A percentile compares a stretch with the other conserved stretches of the same genome.
Conservation (phyloP, 1,140 invertebrate genomes). For the Microplitis demolitor region DNA sequence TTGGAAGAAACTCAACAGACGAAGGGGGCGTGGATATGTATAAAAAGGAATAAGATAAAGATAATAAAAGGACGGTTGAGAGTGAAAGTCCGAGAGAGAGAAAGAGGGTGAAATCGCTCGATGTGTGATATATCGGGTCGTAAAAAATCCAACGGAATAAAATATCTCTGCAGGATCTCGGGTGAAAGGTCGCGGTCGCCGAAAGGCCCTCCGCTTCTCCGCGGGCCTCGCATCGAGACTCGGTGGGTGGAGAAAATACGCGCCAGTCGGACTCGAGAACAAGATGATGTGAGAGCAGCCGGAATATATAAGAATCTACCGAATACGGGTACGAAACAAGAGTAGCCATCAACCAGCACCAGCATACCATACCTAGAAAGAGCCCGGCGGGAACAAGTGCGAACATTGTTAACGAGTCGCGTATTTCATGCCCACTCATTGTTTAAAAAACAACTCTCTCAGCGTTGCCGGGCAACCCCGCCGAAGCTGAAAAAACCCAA, state of each 20-base stretch:
- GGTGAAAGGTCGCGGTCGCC: conserved; percentile 59
- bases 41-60: conserved; percentile 19
- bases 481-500: too few species aligned
- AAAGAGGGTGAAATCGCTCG: conserved; percentile 37
- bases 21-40: conserved; percentile 17
- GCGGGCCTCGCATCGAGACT: background rate
- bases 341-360: background rate
- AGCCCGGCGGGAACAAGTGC: conserved; percentile 44
- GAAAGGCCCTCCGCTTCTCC: conserved; percentile 42
- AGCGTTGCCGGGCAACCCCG: too few species aligned
- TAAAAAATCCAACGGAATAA: conserved; percentile 61
- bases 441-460: conserved; percentile 28
- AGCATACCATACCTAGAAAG: too few species aligned
- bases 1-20: background rate
- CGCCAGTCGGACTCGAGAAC: background rate
- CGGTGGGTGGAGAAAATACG: conserved; percentile 33
- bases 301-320: background rate
- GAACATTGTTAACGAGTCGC: conserved; percentile 62
- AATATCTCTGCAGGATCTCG: conserved; percentile 58
- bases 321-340: conserved; percentile 1
- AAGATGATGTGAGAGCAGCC: background rate
- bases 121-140: conserved; percentile 62
- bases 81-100: conserved; percentile 31
- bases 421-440: conserved; percentile 44
- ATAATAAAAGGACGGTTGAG: conserved; percentile 4